phyloP scores from a whole-genome alignment of 2,888 invertebrate species.

The Helleia helle region DNA sequence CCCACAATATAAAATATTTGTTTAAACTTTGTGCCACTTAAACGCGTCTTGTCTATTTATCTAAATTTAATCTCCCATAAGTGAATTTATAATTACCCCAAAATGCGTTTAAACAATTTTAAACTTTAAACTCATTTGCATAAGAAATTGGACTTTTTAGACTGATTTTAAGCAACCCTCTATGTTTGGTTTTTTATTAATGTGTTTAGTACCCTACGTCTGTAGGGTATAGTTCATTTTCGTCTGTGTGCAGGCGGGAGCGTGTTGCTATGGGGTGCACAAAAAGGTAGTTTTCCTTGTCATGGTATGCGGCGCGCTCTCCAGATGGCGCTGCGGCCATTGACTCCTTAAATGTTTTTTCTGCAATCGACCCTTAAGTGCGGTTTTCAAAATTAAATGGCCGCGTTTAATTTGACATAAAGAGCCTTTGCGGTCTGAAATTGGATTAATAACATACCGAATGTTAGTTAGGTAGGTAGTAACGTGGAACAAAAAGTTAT shows the following conservation, averaged over 20 bases:
- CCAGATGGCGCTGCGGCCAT: conserved; percentile 62
- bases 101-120: conserved; percentile 18
- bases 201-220: conserved; percentile 1
- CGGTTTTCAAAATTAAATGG: conserved; percentile 44
- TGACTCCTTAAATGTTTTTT: conserved; percentile 56
- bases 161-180: conserved; percentile 27
- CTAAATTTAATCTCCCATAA: conserved; percentile 31
- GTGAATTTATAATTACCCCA: conserved; percentile 15
- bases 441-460: too few species aligned
- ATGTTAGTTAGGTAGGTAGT: too few species aligned
- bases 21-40: conserved; percentile 3
- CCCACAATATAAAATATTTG: background rate
- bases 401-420: conserved; percentile 45
- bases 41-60: conserved; percentile 22
- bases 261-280: conserved; percentile 39
- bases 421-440: conserved; percentile 36
- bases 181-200: conserved; percentile 1
- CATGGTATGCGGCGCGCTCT: conserved; percentile 31
- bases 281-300: conserved; percentile 29
- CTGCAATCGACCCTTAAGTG: conserved; percentile 59
- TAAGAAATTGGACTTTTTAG: conserved; percentile 21
- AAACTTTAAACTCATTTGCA: conserved; percentile 21
- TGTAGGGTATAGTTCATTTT: conserved; percentile 21
- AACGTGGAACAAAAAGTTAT: too few species aligned
- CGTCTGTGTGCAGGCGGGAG: background rate